Evolutionary conservation across 1,140 invertebrate genomes (phyloP).

Genomic region (Drosophila rhopaloa): DNA sequence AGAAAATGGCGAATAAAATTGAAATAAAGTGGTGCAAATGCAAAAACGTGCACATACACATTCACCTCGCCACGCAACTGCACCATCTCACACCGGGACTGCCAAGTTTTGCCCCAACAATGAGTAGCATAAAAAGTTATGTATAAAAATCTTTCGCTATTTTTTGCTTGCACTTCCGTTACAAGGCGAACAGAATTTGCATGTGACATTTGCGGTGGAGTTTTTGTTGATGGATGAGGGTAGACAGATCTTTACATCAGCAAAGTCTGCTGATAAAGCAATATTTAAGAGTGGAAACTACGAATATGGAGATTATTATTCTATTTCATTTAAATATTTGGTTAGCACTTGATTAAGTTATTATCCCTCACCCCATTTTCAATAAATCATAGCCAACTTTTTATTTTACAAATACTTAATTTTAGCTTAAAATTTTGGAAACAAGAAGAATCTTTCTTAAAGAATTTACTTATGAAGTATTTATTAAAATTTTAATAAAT

Average conservation of each 20-base stretch:
- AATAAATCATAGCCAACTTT: too few relatives aligned
- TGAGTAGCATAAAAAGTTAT: slow-evolving; percentile 68
- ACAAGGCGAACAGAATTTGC: slow-evolving; percentile 66
- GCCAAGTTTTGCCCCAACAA: slow-evolving; percentile 36
- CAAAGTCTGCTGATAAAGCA: slow-evolving; percentile 26
- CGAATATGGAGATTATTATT: not conserved
- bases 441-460: too few relatives aligned
- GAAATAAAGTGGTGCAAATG: slow-evolving; percentile 71
- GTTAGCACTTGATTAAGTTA: not conserved
- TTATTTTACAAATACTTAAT: too few relatives aligned
- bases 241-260: slow-evolving; percentile 12
- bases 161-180: slow-evolving; percentile 72
- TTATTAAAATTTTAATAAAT: too few relatives aligned
- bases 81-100: slow-evolving; percentile 4
- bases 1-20: slow-evolving; percentile 72
- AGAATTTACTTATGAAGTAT: too few relatives aligned
- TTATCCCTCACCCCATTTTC: too few relatives aligned
- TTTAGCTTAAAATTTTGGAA: too few relatives aligned
- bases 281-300: not conserved
- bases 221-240: slow-evolving; percentile 16
- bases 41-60: slow-evolving; percentile 41
- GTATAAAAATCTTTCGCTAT: slow-evolving; percentile 69
- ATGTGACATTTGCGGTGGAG: slow-evolving; percentile 66
- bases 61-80: not conserved
- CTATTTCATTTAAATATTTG: not conserved